Conservation (phyloP, 1,140 invertebrate species). For the Portunus trituberculatus region DNA sequence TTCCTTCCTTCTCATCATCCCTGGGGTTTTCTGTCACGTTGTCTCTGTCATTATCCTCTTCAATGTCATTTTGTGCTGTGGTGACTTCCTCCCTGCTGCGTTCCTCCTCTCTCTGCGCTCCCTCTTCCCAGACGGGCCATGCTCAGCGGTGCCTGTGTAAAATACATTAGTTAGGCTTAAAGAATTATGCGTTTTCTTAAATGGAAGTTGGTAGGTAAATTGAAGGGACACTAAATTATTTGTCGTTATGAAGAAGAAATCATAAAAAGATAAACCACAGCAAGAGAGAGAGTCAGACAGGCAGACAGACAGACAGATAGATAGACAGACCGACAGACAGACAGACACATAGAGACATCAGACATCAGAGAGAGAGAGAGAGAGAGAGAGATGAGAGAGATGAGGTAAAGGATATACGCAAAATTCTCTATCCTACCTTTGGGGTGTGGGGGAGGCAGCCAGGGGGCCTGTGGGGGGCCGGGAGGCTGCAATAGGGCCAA, state of each 20-base stretch:
- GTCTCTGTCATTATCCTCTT: not conserved
- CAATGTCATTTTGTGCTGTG: not conserved
- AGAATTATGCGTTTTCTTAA: not conserved
- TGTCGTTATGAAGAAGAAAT: not conserved
- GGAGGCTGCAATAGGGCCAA: not conserved
- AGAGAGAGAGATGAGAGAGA: too few relatives aligned
- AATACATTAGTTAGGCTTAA: not conserved
- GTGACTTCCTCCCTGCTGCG: not conserved
- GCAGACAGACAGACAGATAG: too few relatives aligned
- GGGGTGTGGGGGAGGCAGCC: not conserved
- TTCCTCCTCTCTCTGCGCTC: not conserved
- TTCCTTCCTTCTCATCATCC: too few relatives aligned
- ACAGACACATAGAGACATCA: too few relatives aligned
- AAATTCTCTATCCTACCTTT: not conserved
- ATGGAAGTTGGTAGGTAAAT: not conserved
- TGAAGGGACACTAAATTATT: not conserved
- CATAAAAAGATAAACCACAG: too few relatives aligned
- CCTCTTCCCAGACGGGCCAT: not conserved
- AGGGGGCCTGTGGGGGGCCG: not conserved
- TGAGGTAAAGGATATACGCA: not conserved
- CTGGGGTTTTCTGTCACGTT: not conserved
- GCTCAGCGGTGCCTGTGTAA: not conserved
- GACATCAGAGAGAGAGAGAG: too few relatives aligned
- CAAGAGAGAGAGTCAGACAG: too few relatives aligned
- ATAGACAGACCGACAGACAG: too few relatives aligned